Conservation (phyloP, 2,888 invertebrate species). For the Therioaphis trifolii region DNA sequence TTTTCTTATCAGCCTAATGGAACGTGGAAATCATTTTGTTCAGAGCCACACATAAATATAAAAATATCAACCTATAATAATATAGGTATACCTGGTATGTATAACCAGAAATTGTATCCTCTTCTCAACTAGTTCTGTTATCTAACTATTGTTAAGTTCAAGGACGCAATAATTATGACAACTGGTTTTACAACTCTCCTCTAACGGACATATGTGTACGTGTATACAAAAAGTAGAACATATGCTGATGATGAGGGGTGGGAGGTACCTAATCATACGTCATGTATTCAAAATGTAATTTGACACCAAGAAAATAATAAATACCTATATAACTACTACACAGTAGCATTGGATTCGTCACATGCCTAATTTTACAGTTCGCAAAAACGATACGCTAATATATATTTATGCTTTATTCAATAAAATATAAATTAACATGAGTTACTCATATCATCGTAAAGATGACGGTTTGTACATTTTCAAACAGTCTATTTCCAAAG, state of each 20-base stretch:
- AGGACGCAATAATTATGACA: constrained; percentile 59
- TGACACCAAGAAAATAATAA: constrained; percentile 31
- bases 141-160: constrained; percentile 56
- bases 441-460: background rate
- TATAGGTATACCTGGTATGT: background rate
- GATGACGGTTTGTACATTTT: background rate
- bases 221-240: background rate
- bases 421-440: background rate
- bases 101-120: constrained; percentile 18
- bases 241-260: background rate
- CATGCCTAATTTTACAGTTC: background rate
- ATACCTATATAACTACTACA: too few species aligned
- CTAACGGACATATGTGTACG: constrained; percentile 17
- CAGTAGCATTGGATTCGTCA: constrained; percentile 24
- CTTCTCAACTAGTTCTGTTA: constrained; percentile 33
- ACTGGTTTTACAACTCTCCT: constrained; percentile 58
- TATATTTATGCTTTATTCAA: background rate
- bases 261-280: background rate
- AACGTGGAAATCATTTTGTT: constrained; percentile 5
- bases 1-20: background rate
- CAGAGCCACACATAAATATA: background rate
- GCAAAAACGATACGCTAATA: background rate
- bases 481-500: too few species aligned
- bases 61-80: background rate
- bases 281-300: constrained; percentile 43